Evolutionary conservation across 1,140 invertebrate species (phyloP).

Genomic region (Drosophila pachea): DNA sequence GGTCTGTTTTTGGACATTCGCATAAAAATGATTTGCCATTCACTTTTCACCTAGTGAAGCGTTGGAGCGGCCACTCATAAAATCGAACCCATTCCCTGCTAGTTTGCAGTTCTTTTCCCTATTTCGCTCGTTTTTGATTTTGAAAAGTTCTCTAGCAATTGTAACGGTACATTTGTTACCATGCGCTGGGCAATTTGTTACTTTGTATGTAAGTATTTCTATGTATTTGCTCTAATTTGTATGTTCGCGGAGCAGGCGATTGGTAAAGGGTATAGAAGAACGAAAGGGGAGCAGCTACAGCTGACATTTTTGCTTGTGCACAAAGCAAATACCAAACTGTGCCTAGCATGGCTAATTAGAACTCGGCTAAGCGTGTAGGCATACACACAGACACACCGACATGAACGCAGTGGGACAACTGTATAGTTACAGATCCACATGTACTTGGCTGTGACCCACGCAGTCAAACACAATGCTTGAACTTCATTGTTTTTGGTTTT

Average conservation of each 20-base stretch:
- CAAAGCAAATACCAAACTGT: conserved; percentile 73
- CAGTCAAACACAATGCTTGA: conserved; percentile 12
- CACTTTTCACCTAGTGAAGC: conserved; percentile 69
- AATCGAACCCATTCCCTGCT: conserved; percentile 58
- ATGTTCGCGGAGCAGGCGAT: conserved; percentile 36
- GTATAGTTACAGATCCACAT: conserved; percentile 19
- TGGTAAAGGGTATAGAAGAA: too few relatives aligned
- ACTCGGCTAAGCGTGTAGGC: conserved; percentile 42
- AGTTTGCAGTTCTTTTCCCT: conserved; percentile 26
- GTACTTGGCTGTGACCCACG: conserved; percentile 45
- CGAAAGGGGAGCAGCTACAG: conserved; percentile 36
- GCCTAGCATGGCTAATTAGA: conserved; percentile 73
- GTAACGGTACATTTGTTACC: conserved; percentile 73
- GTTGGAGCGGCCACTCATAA: conserved; percentile 61
- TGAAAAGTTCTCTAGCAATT: conserved; percentile 44
- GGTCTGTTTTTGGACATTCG: conserved; percentile 13
- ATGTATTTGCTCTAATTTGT: conserved; percentile 75
- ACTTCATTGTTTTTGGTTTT: conserved; percentile 33
- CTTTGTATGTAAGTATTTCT: conserved; percentile 64
- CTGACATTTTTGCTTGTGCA: conserved; percentile 73
- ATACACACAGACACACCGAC: conserved; percentile 21
- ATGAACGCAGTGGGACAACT: neutral
- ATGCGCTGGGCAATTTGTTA: conserved; percentile 71
- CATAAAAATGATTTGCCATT: conserved; percentile 66
- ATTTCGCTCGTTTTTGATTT: conserved; percentile 14